Evolutionary conservation across 2,888 invertebrate genomes (phyloP).

Genomic region (Epicampocera succincta): DNA sequence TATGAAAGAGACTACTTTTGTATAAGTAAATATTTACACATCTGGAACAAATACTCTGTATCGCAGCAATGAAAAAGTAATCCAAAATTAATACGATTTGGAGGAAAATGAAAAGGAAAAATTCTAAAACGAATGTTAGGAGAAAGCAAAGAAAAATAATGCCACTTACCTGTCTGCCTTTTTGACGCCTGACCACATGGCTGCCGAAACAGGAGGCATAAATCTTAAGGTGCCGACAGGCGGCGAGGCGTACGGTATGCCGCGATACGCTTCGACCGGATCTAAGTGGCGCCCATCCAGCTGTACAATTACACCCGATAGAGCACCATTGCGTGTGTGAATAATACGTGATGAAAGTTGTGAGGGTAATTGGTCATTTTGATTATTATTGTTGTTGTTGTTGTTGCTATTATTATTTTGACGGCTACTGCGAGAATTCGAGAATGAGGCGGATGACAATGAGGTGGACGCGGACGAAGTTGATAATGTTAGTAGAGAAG

Average conservation of each 20-base stretch:
- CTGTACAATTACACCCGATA: conserved; percentile 92
- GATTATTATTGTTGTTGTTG: conserved; percentile 74
- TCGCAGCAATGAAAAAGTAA: background rate
- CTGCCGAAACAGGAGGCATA: conserved; percentile 97
- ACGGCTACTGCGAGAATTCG: conserved; percentile 68
- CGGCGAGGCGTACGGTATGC: conserved; percentile 97
- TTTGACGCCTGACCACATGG: conserved; percentile 94
- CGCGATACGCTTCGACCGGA: conserved; percentile 95
- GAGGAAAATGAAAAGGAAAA: background rate
- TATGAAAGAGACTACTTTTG: too few species aligned
- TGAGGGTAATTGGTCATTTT: conserved; percentile 81
- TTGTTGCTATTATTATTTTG: conserved; percentile 66
- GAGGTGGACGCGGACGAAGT: conserved; percentile 63
- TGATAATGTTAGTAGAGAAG: conserved; percentile 56
- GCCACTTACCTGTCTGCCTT: conserved; percentile 86
- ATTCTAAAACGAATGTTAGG: background rate
- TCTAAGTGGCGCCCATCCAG: conserved; percentile 91
- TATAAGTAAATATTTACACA: too few species aligned
- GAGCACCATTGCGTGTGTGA: conserved; percentile 93
- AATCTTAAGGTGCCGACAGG: conserved; percentile 94
- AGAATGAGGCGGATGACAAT: conserved; percentile 37
- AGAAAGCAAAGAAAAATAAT: conserved; percentile 2
- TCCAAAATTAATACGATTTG: background rate
- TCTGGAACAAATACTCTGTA: too few species aligned
- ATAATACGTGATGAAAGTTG: conserved; percentile 90